Evolutionary conservation across 2,888 invertebrate species (phyloP).

Genomic region (Coenonympha glycerion): DNA sequence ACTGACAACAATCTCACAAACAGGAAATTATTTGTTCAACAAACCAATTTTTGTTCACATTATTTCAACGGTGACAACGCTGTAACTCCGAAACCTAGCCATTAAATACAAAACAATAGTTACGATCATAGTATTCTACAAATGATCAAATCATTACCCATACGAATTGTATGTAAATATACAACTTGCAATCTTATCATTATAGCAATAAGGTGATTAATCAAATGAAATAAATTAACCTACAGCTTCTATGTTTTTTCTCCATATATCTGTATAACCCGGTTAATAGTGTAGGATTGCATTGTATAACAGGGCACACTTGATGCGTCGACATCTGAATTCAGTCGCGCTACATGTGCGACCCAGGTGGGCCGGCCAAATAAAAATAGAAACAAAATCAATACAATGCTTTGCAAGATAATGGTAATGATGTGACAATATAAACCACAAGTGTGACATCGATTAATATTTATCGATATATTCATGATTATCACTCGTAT

Average conservation of each 20-base stretch:
- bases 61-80: not conserved
- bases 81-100: slow-evolving; percentile 1
- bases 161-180: too few species aligned
- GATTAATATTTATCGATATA: not conserved
- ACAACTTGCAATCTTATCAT: not conserved
- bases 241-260: slow-evolving; percentile 13
- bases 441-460: not conserved
- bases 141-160: too few species aligned
- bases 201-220: not conserved
- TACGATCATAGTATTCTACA: not conserved
- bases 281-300: slow-evolving; percentile 11
- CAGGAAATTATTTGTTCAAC: not conserved
- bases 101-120: slow-evolving; percentile 1
- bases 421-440: slow-evolving; percentile 34
- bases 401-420: slow-evolving; percentile 51
- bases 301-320: slow-evolving; percentile 11
- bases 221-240: not conserved
- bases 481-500: too few species aligned
- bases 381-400: slow-evolving; percentile 61
- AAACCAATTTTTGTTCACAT: not conserved
- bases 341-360: slow-evolving; percentile 30
- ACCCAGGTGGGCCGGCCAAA: slow-evolving; percentile 45
- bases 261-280: slow-evolving; percentile 18
- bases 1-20: too few species aligned
- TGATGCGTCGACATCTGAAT: slow-evolving; percentile 21